phyloP scores from a whole-genome alignment of 2,113 vertebrate species.

The Myiozetetes cayanensis region DNA sequence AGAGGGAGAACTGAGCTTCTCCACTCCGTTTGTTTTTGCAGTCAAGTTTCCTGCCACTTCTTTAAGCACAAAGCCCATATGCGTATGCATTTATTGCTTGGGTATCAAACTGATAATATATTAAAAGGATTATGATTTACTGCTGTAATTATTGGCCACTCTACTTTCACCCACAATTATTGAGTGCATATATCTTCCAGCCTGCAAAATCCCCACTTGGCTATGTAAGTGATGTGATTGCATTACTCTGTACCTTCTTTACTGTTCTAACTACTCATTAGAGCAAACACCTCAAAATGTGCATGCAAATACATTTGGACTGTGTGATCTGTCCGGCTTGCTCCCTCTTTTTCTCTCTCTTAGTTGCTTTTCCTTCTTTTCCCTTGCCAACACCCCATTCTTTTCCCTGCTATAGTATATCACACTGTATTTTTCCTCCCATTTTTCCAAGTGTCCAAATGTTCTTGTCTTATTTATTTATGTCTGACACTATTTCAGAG shows the following conservation, averaged over 20 bases:
- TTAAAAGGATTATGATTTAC: constrained; percentile 64
- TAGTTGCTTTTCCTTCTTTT: constrained; percentile 1
- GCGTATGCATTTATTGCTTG: constrained; percentile 11
- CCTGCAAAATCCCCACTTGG: constrained; percentile 33
- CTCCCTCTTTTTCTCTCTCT: not conserved
- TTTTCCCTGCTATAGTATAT: not conserved
- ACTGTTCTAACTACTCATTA: constrained; percentile 23
- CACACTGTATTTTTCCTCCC: not conserved
- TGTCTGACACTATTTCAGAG: constrained; percentile 29
- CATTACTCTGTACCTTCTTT: constrained; percentile 24
- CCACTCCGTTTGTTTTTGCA: constrained; percentile 21
- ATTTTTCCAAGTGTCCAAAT: constrained; percentile 38
- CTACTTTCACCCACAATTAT: constrained; percentile 56
- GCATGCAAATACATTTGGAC: not conserved
- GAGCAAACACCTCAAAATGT: constrained; percentile 42
- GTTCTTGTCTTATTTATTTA: constrained; percentile 36
- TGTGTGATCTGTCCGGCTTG: not conserved
- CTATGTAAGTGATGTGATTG: constrained; percentile 21
- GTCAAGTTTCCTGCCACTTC: not conserved
- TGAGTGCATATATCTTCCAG: constrained; percentile 19
- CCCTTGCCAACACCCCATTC: not conserved
- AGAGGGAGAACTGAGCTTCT: not conserved
- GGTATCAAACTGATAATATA: constrained; percentile 53
- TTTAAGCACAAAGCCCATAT: constrained; percentile 5
- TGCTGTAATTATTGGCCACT: constrained; percentile 40